Base-by-base conservation (phyloP, 1,140 invertebrate genomes). In the Drosophila watanabei region DNA sequence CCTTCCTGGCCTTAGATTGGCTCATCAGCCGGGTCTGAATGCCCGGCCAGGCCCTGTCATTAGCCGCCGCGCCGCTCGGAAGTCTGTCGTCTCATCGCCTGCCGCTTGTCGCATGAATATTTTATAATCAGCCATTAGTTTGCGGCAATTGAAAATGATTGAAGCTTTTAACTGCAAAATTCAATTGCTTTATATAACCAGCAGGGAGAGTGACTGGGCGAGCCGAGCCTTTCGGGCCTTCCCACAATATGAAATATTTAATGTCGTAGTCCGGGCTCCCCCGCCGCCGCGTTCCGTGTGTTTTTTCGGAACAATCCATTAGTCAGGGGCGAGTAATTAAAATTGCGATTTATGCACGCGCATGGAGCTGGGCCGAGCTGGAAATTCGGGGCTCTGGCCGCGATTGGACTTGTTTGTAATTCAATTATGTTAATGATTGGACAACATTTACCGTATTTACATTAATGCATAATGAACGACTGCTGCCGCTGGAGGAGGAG, bases 351-450 rank as follows among this genome's bases (percentile, higher is more conserved):
- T 87, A 87, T 88, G 82, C 87, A 80, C 78, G 81, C 69, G 80
- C 86, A 75, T 69, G 75, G 64, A 58, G 20, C 66, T 9, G 43
- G 35, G 51, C 20, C 18, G 41, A 81, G 61, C 54, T 57, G 35
- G 63, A 59, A 81, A 82, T 77, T 80, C 51, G 77, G 59, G 68
- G 64, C 57, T 43, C 56, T 32, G 37, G 32, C 28, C 3, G 64
- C 64, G 59, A 63, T 64, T 64, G 66, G 56, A 64, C 80, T 85
- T 92, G 88, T 92, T 92, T 92, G 91, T 92, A 92, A 92, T 92
- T 92, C 91, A 92, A 92, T 92, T 92, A 92, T 92, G 91, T 92
- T 92, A 92, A 92, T 92, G 91, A 92, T 92, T 92, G 91, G 85
- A 92, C 91, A 92, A 92, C 91, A 92, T 92, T 92, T 92, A 91